phyloP scores from a whole-genome alignment of 92 coral and sea anemone genomes.

The Plumapathes pennacea region DNA sequence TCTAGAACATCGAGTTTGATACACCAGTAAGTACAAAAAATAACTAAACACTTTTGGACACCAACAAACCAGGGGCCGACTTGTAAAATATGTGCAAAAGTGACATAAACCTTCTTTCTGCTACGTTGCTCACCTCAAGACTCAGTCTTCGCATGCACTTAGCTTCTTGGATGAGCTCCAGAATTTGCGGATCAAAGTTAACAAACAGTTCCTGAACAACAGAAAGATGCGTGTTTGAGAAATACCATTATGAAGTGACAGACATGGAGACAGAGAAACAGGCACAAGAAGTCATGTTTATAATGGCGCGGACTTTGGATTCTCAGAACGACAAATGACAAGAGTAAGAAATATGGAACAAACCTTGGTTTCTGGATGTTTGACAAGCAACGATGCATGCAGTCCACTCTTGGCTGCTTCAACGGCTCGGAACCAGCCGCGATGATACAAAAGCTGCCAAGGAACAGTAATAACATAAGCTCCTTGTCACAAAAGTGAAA shows the following conservation, averaged over 20 bases:
- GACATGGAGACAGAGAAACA: background rate
- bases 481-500: background rate
- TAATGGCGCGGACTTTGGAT: too few relatives aligned
- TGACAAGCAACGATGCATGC: conserved; percentile 88
- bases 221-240: too few relatives aligned
- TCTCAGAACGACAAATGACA: too few relatives aligned
- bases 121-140: conserved; percentile 78
- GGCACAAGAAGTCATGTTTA: too few relatives aligned
- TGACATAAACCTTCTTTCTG: too few relatives aligned
- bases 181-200: conserved; percentile 95
- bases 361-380: conserved; percentile 97
- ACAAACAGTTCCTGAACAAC: conserved; percentile 89
- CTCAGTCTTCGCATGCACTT: conserved; percentile 88
- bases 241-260: background rate
- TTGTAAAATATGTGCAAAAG: background rate
- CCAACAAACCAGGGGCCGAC: background rate
- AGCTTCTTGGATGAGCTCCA: conserved; percentile 94
- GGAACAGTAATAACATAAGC: background rate
- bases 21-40: background rate
- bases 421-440: conserved; percentile 98
- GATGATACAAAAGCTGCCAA: conserved; percentile 90
- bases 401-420: conserved; percentile 95
- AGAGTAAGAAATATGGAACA: too few relatives aligned
- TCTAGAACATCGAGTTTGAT: conserved; percentile 33
- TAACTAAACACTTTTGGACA: background rate